These are phyloP conservation scores for Xestobium rufovillosum DNA, from an alignment of 2,888 invertebrate genomes.

Conservation along the genomic window DNA sequence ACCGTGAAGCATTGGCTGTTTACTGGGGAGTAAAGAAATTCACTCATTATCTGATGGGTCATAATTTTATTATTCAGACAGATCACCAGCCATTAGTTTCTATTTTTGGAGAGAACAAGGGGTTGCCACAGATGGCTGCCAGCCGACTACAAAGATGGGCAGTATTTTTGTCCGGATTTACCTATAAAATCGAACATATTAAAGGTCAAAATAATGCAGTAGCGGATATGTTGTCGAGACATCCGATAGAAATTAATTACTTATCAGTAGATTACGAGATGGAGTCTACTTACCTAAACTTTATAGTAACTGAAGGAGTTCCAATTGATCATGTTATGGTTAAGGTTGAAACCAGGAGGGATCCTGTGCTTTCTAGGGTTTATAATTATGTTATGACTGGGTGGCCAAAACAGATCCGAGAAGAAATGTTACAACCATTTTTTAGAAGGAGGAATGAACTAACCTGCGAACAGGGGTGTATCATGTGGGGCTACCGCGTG, in stretches of 20 bases:
- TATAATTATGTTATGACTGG: not conserved
- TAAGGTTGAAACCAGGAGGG: not conserved
- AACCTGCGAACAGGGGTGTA: constrained; percentile 14
- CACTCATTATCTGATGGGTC: constrained; percentile 9
- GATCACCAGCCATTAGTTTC: constrained; percentile 13
- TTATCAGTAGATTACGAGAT: no score
- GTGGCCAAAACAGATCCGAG: constrained; percentile 6
- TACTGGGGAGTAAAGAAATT: constrained; percentile 19
- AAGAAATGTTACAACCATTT: constrained; percentile 11
- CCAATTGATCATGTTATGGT: not conserved
- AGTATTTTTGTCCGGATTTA: constrained; percentile 18
- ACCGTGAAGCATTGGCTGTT: constrained; percentile 31
- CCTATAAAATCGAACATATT: constrained; percentile 18
- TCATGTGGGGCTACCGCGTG: constrained; percentile 25
- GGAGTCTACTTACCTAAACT: no score
- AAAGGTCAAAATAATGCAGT: constrained; percentile 15
- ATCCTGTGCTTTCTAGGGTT: not conserved
- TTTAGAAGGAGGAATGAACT: constrained; percentile 16
- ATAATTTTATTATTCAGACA: constrained; percentile 7
- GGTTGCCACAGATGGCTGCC: constrained; percentile 32
- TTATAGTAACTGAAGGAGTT: constrained; percentile 1
- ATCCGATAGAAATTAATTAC: constrained; percentile 13
- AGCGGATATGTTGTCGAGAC: constrained; percentile 17
- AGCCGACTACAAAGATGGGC: constrained; percentile 33
- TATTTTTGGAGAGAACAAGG: constrained; percentile 29